Evolutionary conservation across 37 sponge, comb jelly and placozoan genomes (phyloP), one percentile per base, ranked within the genome.

Genomic region (Ianthella basta): DNA sequence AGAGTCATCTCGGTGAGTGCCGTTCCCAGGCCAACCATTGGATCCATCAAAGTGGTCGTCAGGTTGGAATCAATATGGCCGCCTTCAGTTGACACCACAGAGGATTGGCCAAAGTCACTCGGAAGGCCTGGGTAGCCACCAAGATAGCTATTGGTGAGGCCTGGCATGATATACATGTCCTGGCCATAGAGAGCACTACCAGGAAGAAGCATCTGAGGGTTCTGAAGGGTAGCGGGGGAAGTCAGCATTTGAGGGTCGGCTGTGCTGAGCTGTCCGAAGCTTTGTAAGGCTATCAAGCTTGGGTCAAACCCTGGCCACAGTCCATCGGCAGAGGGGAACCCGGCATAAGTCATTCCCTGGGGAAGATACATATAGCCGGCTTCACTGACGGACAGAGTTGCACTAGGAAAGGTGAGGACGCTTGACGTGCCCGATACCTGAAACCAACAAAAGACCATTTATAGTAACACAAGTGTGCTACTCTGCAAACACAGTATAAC

Each of bases 1-100:
- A 91, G 25, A 64, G 87, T 41, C 80, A 92, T 83, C 13, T 72
- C 83, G 36, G 77, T 50, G 70, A 92, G 87, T n/a, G 54, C 40
- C 25, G 82, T 86, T 55, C 75, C 84, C 10, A 92, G 67, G 0
- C 80, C 73, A 30, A 66, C 61, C 18, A 87, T 61, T n/a, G 93
- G 89, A 32, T 89, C 90, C 15, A 86, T 44, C 25, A 81, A 0
- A 20, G 23, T 81, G 18, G 79, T 30, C 3, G 59, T 35, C 70
- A 69, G 70, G 4, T 30, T 32, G 16, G 78, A 53, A 23, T 24
- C 37, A 19, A 50, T 24, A 32, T 50, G 44, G 32, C 40, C 78
- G n/a, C 53, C 53, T 1, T 61, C 64, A 61, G 24, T 61, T 5
- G 64, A 27, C 64, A 61, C 29, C 13, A 61, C 64, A 61, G 64